Conservation (phyloP, 2,113 vertebrate species). For the Mobula birostris region DNA sequence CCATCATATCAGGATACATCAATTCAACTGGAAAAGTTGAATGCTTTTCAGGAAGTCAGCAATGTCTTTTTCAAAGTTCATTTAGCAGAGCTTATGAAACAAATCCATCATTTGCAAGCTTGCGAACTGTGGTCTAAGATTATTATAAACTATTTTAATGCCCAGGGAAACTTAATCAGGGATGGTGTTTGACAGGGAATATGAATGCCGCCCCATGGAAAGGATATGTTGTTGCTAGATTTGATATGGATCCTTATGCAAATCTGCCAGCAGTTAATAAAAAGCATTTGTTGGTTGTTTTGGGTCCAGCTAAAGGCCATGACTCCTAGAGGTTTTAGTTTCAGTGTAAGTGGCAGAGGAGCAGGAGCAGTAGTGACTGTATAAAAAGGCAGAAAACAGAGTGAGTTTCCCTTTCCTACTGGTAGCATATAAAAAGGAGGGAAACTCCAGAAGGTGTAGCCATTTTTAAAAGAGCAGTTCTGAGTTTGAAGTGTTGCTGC, state of each 20-base stretch:
- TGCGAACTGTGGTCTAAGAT: background rate
- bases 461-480: no score
- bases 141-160: background rate
- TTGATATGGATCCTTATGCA: background rate
- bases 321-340: background rate
- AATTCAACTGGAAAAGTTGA: background rate
- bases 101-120: background rate
- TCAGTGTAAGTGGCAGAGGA: background rate
- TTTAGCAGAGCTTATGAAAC: background rate
- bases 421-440: no score
- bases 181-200: background rate
- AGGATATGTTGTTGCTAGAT: background rate
- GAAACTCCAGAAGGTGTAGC: no score
- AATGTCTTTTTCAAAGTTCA: background rate
- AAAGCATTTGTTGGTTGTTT: background rate
- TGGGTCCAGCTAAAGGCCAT: background rate
- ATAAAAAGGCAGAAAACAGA: no score
- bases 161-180: background rate
- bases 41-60: background rate
- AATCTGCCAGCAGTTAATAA: background rate
- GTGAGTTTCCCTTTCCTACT: no score
- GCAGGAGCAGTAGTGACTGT: no score
- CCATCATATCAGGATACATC: background rate
- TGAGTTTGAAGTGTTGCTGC: no score
- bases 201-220: background rate